A percentile compares a stretch with the other conserved stretches of the same genome.
Evolutionary conservation across 2,797 vertebrate genomes (phyloP).

Genomic region (Neostethus bicornis): DNA sequence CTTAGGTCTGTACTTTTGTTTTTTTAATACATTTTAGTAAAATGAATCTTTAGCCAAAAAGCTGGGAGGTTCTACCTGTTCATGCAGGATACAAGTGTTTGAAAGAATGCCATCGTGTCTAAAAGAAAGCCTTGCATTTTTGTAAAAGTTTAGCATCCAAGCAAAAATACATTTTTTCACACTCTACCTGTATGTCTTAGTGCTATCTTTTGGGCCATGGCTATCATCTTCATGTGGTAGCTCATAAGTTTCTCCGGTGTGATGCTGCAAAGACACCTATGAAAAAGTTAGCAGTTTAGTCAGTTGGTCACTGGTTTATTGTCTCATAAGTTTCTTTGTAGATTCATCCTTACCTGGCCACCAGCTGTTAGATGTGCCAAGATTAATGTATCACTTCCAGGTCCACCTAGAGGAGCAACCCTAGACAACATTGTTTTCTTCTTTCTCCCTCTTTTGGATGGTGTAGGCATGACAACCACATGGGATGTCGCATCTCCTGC

Average conservation of each 20-base stretch:
- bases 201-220: constrained; percentile 86
- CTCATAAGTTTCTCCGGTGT: constrained; percentile 86
- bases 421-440: constrained; percentile 85
- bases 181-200: constrained; percentile 92
- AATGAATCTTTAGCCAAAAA: constrained; percentile 41
- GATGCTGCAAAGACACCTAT: constrained; percentile 74
- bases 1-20: constrained; percentile 57
- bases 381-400: constrained; percentile 77
- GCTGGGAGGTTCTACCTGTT: constrained; percentile 46
- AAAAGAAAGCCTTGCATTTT: constrained; percentile 43
- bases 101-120: constrained; percentile 32
- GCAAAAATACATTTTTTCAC: constrained; percentile 19
- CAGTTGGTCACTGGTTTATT: background rate
- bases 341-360: constrained; percentile 66
- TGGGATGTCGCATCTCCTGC: constrained; percentile 69
- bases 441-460: constrained; percentile 88
- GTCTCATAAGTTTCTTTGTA: background rate
- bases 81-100: constrained; percentile 66
- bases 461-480: constrained; percentile 80
- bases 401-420: constrained; percentile 67
- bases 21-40: constrained; percentile 41
- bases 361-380: constrained; percentile 78
- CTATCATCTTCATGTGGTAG: constrained; percentile 90
- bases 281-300: background rate
- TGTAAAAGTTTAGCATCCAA: constrained; percentile 51